These are phyloP conservation scores for Clupea harengus DNA, from an alignment of 2,113 vertebrate species.

Conservation along the genomic window DNA sequence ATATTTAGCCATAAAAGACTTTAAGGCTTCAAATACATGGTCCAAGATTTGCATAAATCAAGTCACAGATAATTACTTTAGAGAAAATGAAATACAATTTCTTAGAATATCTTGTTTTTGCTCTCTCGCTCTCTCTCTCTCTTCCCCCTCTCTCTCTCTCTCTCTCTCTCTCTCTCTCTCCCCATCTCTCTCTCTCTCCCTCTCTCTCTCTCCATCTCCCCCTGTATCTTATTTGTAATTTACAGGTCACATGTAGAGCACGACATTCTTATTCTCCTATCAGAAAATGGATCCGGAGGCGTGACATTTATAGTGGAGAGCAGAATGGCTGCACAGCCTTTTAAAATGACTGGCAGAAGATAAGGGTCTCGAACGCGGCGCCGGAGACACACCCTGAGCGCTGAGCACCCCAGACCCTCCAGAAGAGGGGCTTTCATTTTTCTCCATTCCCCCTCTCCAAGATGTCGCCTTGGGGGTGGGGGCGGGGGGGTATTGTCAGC, in stretches of 20 bases:
- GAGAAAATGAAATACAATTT: slow-evolving; percentile 64
- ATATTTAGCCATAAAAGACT: slow-evolving; percentile 66
- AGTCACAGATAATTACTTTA: slow-evolving; percentile 59
- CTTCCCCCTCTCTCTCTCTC: not conserved
- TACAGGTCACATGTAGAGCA: slow-evolving; percentile 49
- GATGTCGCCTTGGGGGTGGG: not conserved
- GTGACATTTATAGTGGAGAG: slow-evolving; percentile 29
- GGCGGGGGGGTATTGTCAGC: not conserved
- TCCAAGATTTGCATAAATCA: slow-evolving; percentile 72
- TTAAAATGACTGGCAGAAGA: slow-evolving; percentile 6
- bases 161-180: not conserved
- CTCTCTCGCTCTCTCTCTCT: not conserved
- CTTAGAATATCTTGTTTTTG: slow-evolving; percentile 57
- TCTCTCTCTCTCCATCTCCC: not conserved
- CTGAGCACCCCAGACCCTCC: slow-evolving; percentile 18
- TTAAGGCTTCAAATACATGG: slow-evolving; percentile 60
- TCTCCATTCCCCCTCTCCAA: not conserved
- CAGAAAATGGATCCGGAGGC: slow-evolving; percentile 60
- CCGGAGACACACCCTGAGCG: not conserved
- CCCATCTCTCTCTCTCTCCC: not conserved
- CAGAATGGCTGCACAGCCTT: slow-evolving; percentile 4
- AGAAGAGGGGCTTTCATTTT: not conserved
- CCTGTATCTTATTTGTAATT: slow-evolving; percentile 26
- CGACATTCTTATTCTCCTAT: slow-evolving; percentile 50
- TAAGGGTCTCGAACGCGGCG: slow-evolving; percentile 16